Conservation (phyloP, 2,797 vertebrate species). For the Rhodeus uyekii region DNA sequence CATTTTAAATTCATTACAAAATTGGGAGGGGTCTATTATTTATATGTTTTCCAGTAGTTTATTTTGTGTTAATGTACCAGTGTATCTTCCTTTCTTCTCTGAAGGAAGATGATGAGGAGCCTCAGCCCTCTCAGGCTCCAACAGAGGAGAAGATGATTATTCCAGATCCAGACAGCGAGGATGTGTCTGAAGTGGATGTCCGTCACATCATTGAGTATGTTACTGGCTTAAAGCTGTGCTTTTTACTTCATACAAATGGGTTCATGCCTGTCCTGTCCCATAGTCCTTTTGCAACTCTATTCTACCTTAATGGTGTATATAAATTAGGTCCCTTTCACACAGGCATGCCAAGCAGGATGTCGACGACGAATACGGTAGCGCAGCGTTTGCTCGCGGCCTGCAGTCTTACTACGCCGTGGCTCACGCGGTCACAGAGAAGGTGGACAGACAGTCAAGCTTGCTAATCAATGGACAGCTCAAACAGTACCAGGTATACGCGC, state of each 20-base stretch:
- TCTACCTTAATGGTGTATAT: background rate
- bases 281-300: background rate
- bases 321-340: background rate
- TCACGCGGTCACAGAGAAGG: constrained; percentile 90
- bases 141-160: constrained; percentile 92
- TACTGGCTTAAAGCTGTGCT: background rate
- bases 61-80: background rate
- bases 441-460: constrained; percentile 91
- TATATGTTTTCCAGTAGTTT: background rate
- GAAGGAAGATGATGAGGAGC: constrained; percentile 80
- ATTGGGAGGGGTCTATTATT: background rate
- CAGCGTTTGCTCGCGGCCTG: constrained; percentile 82
- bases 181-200: constrained; percentile 87
- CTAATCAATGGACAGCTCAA: constrained; percentile 94
- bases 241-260: background rate
- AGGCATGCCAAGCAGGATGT: constrained; percentile 92
- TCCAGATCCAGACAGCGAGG: constrained; percentile 87
- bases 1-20: background rate
- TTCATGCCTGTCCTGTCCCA: background rate
- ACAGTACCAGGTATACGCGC: constrained; percentile 87
- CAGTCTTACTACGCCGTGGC: constrained; percentile 96
- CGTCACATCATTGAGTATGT: constrained; percentile 89
- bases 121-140: constrained; percentile 60
- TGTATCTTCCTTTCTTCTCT: background rate
- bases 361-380: constrained; percentile 88